phyloP scores from a whole-genome alignment of 2,888 invertebrate species.

The Lepidocyrtoides sp. region DNA sequence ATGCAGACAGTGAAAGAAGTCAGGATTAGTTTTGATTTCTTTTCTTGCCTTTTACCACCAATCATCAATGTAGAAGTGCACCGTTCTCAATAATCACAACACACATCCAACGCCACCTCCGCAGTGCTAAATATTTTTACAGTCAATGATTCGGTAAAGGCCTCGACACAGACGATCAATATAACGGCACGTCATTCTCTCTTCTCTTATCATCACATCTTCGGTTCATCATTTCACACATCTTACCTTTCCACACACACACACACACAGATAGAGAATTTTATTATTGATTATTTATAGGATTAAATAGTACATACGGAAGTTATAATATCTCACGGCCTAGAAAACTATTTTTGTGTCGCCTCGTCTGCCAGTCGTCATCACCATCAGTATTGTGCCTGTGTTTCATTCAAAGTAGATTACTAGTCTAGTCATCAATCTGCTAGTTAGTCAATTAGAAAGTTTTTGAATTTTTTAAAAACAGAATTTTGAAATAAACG shows the following conservation, averaged over 20 bases:
- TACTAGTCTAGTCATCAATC: background rate
- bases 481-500: background rate
- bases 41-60: background rate
- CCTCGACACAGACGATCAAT: slow-evolving; percentile 54
- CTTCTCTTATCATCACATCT: slow-evolving; percentile 10
- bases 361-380: slow-evolving; percentile 52
- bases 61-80: background rate
- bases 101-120: slow-evolving; percentile 46
- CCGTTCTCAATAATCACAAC: slow-evolving; percentile 1
- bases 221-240: slow-evolving; percentile 10
- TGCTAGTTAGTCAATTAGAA: slow-evolving; percentile 18
- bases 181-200: slow-evolving; percentile 43
- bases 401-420: slow-evolving; percentile 8
- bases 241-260: slow-evolving; percentile 32
- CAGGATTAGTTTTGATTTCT: slow-evolving; percentile 51
- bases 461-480: background rate
- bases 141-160: slow-evolving; percentile 33
- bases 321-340: background rate
- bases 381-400: slow-evolving; percentile 60
- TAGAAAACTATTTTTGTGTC: slow-evolving; percentile 41
- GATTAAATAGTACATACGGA: slow-evolving; percentile 41
- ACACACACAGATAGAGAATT: background rate
- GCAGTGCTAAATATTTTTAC: slow-evolving; percentile 37
- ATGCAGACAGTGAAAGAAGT: slow-evolving; percentile 25
- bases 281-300: slow-evolving; percentile 55